Percentiles rank a stretch among this genome's conserved stretches.
Evolutionary conservation across 2,888 invertebrate species (phyloP).

Genomic region (Oscheius sp.): DNA sequence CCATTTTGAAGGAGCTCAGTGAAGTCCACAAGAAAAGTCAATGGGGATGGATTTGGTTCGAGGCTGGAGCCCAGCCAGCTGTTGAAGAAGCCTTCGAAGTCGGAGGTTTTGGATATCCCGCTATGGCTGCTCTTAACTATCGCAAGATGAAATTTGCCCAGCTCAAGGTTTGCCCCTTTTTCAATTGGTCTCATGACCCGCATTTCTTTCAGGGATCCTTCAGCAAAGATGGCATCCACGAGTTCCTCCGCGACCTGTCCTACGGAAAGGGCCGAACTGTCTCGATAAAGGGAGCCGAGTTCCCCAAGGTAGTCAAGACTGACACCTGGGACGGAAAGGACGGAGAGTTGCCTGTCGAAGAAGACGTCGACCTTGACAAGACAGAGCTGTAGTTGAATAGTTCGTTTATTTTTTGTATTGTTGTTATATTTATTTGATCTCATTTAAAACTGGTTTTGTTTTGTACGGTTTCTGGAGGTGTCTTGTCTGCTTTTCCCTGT

Average conservation of each 20-base stretch:
- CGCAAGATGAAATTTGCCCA: conserved; percentile 96
- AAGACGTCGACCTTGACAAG: conserved; percentile 76
- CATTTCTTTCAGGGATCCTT: conserved; percentile 83
- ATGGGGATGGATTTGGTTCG: conserved; percentile 98
- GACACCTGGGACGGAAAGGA: conserved; percentile 77
- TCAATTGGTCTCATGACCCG: not conserved
- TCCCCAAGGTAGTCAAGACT: conserved; percentile 74
- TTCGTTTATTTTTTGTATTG: not conserved
- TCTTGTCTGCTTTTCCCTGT: no score
- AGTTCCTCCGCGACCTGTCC: conserved; percentile 92
- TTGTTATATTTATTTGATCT: conserved; percentile 1
- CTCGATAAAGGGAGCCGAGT: conserved; percentile 83
- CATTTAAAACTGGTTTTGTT: conserved; percentile 25
- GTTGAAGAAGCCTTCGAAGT: conserved; percentile 91
- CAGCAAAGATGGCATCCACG: conserved; percentile 86
- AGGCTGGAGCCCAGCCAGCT: conserved; percentile 86
- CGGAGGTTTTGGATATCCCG: conserved; percentile 98
- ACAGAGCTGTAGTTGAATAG: conserved; percentile 60
- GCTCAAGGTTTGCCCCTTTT: conserved; percentile 80
- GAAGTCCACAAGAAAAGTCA: conserved; percentile 92
- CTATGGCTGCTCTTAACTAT: conserved; percentile 94
- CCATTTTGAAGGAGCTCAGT: conserved; percentile 82
- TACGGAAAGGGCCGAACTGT: conserved; percentile 92
- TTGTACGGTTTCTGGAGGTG: no score
- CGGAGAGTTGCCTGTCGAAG: conserved; percentile 75